Percentiles rank a stretch among this genome's conserved stretches.
These are phyloP conservation scores for Orius insidiosus DNA, from an alignment of 1,140 invertebrate species.

Conservation along the genomic window DNA sequence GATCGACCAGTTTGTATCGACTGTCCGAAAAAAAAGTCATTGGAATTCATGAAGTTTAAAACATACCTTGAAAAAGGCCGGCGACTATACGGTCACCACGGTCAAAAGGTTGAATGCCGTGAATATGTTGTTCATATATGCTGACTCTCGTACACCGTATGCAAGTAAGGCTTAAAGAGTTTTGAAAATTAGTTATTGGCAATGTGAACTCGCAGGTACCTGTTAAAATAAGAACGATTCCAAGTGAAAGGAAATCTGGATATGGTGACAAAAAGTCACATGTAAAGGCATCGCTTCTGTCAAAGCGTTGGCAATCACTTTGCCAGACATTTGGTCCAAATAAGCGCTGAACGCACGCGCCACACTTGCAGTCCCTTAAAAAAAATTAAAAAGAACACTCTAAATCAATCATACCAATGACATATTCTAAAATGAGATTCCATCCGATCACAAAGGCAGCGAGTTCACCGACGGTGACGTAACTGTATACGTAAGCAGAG, in stretches of 20 bases:
- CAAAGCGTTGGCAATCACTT: constrained; percentile 41
- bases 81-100: constrained; percentile 68
- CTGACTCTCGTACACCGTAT: constrained; percentile 75
- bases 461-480: constrained; percentile 73
- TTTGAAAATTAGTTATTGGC: constrained; percentile 13
- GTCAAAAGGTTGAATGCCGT: constrained; percentile 71
- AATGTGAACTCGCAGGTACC: no score
- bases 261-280: constrained; percentile 38
- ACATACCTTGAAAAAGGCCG: constrained; percentile 60
- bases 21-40: no score
- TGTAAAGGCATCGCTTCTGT: constrained; percentile 36
- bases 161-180: constrained; percentile 48
- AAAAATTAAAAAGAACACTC: constrained; percentile 12
- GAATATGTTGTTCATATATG: constrained; percentile 78
- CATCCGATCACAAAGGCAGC: constrained; percentile 65
- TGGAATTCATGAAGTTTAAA: not conserved
- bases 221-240: constrained; percentile 36
- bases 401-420: constrained; percentile 47
- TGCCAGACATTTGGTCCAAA: constrained; percentile 44
- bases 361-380: constrained; percentile 47
- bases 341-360: constrained; percentile 55
- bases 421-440: constrained; percentile 81
- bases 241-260: constrained; percentile 47
- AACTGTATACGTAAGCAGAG: constrained; percentile 78
- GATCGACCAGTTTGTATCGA: not conserved